These are phyloP conservation scores for Labia minor DNA, from an alignment of 2,888 invertebrate genomes.

Conservation along the genomic window DNA sequence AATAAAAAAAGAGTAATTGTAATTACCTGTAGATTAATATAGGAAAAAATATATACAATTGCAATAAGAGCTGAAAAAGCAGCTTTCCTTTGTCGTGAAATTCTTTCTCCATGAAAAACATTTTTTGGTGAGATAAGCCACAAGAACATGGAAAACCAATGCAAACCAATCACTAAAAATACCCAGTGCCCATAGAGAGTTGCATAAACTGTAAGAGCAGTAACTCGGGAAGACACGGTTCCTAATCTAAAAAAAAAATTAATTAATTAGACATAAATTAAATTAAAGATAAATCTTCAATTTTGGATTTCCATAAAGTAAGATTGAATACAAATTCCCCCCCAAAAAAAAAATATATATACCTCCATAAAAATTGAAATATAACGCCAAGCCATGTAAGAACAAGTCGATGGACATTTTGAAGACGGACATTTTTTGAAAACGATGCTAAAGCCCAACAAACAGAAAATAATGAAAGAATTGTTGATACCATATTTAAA, in stretches of 20 bases:
- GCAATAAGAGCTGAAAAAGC: constrained; percentile 65
- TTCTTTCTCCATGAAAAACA: constrained; percentile 71
- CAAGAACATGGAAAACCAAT: constrained; percentile 83
- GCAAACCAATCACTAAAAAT: constrained; percentile 65
- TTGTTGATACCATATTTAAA: constrained; percentile 68
- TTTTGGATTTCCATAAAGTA: too few relatives aligned
- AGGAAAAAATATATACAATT: constrained; percentile 76
- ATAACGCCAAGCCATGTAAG: constrained; percentile 74
- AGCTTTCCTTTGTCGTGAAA: constrained; percentile 53
- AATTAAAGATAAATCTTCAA: constrained; percentile 5
- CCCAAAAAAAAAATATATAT: too few relatives aligned
- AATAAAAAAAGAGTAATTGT: too few relatives aligned
- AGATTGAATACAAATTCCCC: too few relatives aligned
- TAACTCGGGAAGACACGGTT: constrained; percentile 69
- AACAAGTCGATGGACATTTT: constrained; percentile 72
- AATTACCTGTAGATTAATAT: constrained; percentile 56
- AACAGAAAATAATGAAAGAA: constrained; percentile 70
- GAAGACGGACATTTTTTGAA: constrained; percentile 71
- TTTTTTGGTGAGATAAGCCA: constrained; percentile 79
- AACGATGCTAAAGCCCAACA: constrained; percentile 88
- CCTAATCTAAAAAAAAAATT: constrained; percentile 41
- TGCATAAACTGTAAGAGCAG: constrained; percentile 75
- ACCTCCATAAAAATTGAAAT: constrained; percentile 62
- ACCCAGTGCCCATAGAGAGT: constrained; percentile 69
- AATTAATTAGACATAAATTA: neutral